These are phyloP conservation scores for Brachionus asplanchnoidis DNA, from an alignment of 1,140 invertebrate genomes.

Conservation along the genomic window DNA sequence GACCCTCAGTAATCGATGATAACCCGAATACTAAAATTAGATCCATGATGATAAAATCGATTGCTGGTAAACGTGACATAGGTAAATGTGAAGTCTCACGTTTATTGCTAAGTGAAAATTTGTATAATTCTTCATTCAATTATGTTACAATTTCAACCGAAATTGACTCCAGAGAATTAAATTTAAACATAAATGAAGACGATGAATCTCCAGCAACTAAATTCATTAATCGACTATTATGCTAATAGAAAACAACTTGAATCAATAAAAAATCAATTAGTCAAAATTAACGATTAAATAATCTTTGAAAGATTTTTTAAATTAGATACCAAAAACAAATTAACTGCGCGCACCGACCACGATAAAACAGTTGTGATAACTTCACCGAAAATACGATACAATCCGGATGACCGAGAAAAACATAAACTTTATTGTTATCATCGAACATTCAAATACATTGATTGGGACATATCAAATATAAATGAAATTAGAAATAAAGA, in stretches of 20 bases:
- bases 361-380: neutral
- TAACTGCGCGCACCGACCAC: neutral
- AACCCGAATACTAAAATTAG: neutral
- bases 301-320: neutral
- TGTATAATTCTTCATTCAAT: conserved; percentile 5
- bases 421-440: neutral
- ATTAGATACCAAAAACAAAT: neutral
- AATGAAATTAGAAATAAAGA: neutral
- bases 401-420: neutral
- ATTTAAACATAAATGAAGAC: conserved; percentile 22
- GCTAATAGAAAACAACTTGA: neutral
- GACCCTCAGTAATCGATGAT: neutral
- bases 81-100: neutral
- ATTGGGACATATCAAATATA: neutral
- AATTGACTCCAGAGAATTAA: neutral
- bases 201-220: neutral
- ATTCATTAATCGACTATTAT: conserved; percentile 6
- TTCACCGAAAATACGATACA: conserved; percentile 13
- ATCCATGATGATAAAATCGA: neutral
- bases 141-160: neutral
- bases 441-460: neutral
- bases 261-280: conserved; percentile 16
- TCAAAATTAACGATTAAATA: neutral
- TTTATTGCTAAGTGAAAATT: neutral
- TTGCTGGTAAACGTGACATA: conserved; percentile 10